Conservation (phyloP, 2,888 invertebrate species). For the Cotesia congregata region DNA sequence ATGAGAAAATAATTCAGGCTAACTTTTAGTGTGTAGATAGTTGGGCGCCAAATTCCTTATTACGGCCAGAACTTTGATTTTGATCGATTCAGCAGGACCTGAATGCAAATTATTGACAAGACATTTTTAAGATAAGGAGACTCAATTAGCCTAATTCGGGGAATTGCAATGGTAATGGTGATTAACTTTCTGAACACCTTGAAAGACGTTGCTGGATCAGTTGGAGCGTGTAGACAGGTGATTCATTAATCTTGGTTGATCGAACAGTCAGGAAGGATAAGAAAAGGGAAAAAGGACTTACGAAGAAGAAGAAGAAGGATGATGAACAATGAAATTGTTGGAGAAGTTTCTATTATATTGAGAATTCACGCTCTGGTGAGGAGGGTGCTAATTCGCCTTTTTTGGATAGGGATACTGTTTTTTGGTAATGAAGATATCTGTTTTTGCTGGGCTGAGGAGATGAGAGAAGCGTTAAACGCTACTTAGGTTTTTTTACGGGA, state of each 20-base stretch:
- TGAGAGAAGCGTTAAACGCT: not conserved
- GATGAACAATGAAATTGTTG: not conserved
- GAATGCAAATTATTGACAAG: constrained; percentile 47
- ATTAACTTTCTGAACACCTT: constrained; percentile 43
- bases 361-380: not conserved
- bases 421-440: not conserved
- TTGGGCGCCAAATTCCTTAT: not conserved
- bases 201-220: too few relatives aligned
- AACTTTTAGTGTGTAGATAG: not conserved
- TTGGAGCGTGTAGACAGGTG: constrained; percentile 46
- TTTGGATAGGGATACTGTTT: not conserved
- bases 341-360: not conserved
- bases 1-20: constrained; percentile 15
- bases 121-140: constrained; percentile 33
- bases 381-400: not conserved
- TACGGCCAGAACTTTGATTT: constrained; percentile 14
- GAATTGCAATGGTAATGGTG: constrained; percentile 31
- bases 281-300: not conserved
- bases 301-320: not conserved
- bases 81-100: constrained; percentile 34
- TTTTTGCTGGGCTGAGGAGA: not conserved
- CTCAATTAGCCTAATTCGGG: not conserved
- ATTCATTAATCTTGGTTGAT: constrained; percentile 44
- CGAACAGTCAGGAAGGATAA: not conserved
- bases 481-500: not conserved